A percentile compares a stretch with the other conserved stretches of the same genome.
Conservation (phyloP, 2,888 invertebrate species). For the Opisthograptis luteolata region DNA sequence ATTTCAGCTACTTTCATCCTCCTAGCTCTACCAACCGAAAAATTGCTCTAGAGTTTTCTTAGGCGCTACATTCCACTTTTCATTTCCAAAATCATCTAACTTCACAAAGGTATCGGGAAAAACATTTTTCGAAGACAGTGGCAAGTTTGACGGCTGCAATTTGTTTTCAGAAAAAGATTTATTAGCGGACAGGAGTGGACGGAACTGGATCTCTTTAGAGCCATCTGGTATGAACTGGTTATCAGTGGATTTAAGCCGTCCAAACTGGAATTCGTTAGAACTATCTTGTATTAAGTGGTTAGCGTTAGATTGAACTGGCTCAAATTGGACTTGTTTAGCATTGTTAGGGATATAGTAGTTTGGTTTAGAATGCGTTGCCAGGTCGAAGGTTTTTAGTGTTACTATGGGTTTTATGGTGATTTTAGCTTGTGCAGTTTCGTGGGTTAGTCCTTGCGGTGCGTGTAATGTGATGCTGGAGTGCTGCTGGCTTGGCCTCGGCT, state of each 20-base stretch:
- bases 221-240: slow-evolving; percentile 14
- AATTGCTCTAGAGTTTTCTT: slow-evolving; percentile 27
- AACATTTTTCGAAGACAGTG: slow-evolving; percentile 34
- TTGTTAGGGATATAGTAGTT: slow-evolving; percentile 36
- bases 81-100: slow-evolving; percentile 47
- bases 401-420: slow-evolving; percentile 43
- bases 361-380: slow-evolving; percentile 41
- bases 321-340: slow-evolving; percentile 15
- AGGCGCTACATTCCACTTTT: slow-evolving; percentile 22
- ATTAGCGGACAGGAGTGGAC: slow-evolving; percentile 9
- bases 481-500: slow-evolving; percentile 49
- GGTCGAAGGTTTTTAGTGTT: slow-evolving; percentile 33
- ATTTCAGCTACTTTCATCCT: slow-evolving; percentile 16
- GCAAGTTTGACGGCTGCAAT: slow-evolving; percentile 2
- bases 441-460: slow-evolving; percentile 43
- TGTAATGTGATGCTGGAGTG: slow-evolving; percentile 30
- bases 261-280: slow-evolving; percentile 1
- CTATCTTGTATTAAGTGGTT: slow-evolving; percentile 9
- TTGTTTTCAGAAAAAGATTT: slow-evolving; percentile 1
- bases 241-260: not conserved
- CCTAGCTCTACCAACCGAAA: slow-evolving; percentile 43
- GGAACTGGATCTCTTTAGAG: slow-evolving; percentile 9
- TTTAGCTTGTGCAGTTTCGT: slow-evolving; percentile 40
- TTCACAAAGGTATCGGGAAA: slow-evolving; percentile 48
- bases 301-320: not conserved